Percentiles rank a stretch among this genome's conserved stretches.
These are phyloP conservation scores for Drosophila percnosoma DNA, from an alignment of 2,888 invertebrate species.

Conservation along the genomic window DNA sequence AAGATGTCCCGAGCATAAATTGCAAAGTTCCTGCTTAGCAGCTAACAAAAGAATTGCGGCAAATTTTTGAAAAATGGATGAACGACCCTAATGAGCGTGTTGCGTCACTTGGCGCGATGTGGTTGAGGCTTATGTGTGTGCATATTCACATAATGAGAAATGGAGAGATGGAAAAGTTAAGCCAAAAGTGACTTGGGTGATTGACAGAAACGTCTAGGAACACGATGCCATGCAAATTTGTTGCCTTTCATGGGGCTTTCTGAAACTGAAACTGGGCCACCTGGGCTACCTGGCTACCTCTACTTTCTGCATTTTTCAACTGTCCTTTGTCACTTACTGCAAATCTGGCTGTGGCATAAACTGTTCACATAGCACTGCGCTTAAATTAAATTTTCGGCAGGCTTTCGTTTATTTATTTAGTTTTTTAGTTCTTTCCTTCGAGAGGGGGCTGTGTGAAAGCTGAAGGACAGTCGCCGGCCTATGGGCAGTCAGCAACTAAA, in stretches of 20 bases:
- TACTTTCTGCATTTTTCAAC: slow-evolving; percentile 5
- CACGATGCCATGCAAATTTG: slow-evolving; percentile 11
- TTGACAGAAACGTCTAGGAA: slow-evolving; percentile 31
- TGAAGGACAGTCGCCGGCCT: slow-evolving; percentile 35
- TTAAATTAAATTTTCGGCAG: slow-evolving; percentile 47
- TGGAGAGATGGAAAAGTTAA: slow-evolving; percentile 21
- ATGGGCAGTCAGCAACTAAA: slow-evolving; percentile 25
- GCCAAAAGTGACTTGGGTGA: slow-evolving; percentile 40
- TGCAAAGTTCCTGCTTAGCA: slow-evolving; percentile 37
- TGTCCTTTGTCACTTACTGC: slow-evolving; percentile 1
- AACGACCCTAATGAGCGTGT: slow-evolving; percentile 60
- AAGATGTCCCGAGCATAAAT: slow-evolving; percentile 50
- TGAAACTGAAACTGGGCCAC: slow-evolving; percentile 9
- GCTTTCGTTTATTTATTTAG: slow-evolving; percentile 32
- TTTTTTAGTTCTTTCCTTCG: slow-evolving; percentile 27
- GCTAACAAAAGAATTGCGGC: slow-evolving; percentile 38
- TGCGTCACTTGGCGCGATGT: slow-evolving; percentile 6
- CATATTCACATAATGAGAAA: slow-evolving; percentile 22
- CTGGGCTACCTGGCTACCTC: slow-evolving; percentile 13
- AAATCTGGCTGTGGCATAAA: slow-evolving; percentile 28
- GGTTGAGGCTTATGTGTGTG: neutral
- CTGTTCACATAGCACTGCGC: slow-evolving; percentile 5
- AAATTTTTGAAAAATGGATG: slow-evolving; percentile 49
- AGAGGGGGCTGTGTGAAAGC: neutral
- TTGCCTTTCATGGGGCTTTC: slow-evolving; percentile 2